Base-by-base conservation (phyloP, 2,797 vertebrate species). In the Enoplosus armatus region DNA sequence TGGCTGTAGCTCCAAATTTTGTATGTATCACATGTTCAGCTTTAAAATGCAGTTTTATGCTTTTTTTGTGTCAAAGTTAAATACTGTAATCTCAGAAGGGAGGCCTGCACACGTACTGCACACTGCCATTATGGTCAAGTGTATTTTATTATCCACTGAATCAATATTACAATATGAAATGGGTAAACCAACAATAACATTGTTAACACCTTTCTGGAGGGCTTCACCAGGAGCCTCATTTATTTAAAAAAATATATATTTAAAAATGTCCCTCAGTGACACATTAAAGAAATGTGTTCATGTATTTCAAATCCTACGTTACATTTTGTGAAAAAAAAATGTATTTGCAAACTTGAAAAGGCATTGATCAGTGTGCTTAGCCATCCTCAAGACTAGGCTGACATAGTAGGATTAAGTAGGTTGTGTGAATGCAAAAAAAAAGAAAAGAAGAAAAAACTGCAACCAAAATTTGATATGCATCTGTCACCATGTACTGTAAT, bases 1-100 rank as follows among this genome's bases (percentile, higher is more conserved):
- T 83, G 61, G 75, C 63, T 73, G 41, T 71, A 43, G 72, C 59
- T 63, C 70, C 16, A 47, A 51, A 35, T 84, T 83, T 85, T 88
- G 15, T 85, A 70, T 60, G 45, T 78, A 55, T 80, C 43, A 55
- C 53, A 70, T 81, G 77, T 81, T 60, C 69, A 85, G 58, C 72
- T 77, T 75, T 72, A 76, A 77, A 68, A 80, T 53, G 27, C 27
- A 66, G 41, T 79, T 88, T 77, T 62, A 68, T 6, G 51, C 67
- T 80, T 83, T 80, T 83, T 77, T 66, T 60, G 50, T 56, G 65
- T 79, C 53, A 39, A 65, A 77, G 18, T 76, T 65, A 29, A 62
- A 48, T 75, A 61, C 70, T 59, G 63, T 86, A 74, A 70, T 72
- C 59, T 83, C 58, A 54, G 58, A 73, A 29, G 48, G 18, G 18